phyloP scores from a whole-genome alignment of 2,888 invertebrate genomes.

The Tenthredo notha region DNA sequence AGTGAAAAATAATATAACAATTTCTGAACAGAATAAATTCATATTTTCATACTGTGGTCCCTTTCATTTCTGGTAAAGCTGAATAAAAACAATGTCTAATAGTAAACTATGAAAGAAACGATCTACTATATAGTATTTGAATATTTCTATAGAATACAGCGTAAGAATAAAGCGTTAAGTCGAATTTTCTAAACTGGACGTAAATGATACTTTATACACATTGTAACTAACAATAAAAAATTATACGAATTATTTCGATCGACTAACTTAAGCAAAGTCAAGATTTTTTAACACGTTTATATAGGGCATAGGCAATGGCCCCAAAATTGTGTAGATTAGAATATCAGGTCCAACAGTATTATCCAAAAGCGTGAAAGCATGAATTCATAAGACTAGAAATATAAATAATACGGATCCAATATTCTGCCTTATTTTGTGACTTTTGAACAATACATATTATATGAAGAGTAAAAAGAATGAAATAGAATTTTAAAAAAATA shows the following conservation, averaged over 20 bases:
- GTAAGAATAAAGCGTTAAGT: neutral
- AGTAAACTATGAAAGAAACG: neutral
- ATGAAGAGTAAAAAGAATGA: neutral
- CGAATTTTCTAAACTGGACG: neutral
- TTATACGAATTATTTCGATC: neutral
- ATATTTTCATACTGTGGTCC: slow-evolving; percentile 25
- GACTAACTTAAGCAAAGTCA: neutral
- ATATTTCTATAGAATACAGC: neutral
- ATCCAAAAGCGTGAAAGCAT: neutral
- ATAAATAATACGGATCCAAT: neutral
- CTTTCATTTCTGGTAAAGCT: slow-evolving; percentile 13
- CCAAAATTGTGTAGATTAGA: neutral
- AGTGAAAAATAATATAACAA: slow-evolving; percentile 29
- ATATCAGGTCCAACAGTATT: neutral
- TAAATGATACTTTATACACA: neutral
- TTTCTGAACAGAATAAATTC: slow-evolving; percentile 15
- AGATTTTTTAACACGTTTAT: neutral
- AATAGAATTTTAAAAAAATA: neutral
- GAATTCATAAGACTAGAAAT: neutral
- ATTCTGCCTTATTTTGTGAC: neutral
- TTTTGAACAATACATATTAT: neutral
- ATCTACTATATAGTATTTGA: neutral
- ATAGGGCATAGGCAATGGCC: neutral
- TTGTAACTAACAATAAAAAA: neutral
- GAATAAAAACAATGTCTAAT: neutral